These are phyloP conservation scores for Phenganax marumi DNA, from an alignment of 92 coral and sea anemone genomes.

Conservation along the genomic window DNA sequence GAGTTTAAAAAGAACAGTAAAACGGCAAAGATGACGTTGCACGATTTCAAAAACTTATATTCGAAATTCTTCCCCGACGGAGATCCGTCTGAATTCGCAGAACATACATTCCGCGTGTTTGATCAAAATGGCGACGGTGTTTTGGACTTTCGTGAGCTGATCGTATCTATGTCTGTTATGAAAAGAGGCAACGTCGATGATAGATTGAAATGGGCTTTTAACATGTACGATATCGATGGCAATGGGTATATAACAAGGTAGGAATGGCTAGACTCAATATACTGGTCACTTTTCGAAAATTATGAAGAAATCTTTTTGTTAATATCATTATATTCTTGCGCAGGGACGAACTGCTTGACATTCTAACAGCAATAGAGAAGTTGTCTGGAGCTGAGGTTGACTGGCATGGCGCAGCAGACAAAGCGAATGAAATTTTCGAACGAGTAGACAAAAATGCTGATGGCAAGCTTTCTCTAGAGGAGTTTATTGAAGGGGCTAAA, in stretches of 20 bases:
- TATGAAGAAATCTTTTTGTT: background rate
- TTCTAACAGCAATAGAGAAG: constrained; percentile 28
- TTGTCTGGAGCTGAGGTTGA: constrained; percentile 15
- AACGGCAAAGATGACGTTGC: constrained; percentile 60
- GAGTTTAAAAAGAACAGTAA: constrained; percentile 91
- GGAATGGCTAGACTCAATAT: background rate
- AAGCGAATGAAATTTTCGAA: constrained; percentile 32
- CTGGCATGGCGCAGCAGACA: constrained; percentile 4
- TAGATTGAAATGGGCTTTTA: constrained; percentile 28
- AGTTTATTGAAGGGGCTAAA: constrained; percentile 39
- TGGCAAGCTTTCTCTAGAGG: constrained; percentile 35
- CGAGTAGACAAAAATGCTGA: constrained; percentile 32
- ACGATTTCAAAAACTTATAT: constrained; percentile 78
- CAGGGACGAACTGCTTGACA: constrained; percentile 28
- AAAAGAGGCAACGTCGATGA: constrained; percentile 28
- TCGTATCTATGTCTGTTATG: constrained; percentile 41
- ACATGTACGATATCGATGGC: constrained; percentile 41
- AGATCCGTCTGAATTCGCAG: constrained; percentile 78
- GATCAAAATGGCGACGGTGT: constrained; percentile 79
- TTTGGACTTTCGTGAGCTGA: constrained; percentile 29
- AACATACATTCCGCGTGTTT: constrained; percentile 85
- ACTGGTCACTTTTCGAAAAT: too few relatives aligned
- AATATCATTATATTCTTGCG: constrained; percentile 34
- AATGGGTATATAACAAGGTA: constrained; percentile 42
- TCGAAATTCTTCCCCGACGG: constrained; percentile 86